These are phyloP conservation scores for Achlya flavicornis DNA, from an alignment of 2,888 invertebrate species.

Conservation along the genomic window DNA sequence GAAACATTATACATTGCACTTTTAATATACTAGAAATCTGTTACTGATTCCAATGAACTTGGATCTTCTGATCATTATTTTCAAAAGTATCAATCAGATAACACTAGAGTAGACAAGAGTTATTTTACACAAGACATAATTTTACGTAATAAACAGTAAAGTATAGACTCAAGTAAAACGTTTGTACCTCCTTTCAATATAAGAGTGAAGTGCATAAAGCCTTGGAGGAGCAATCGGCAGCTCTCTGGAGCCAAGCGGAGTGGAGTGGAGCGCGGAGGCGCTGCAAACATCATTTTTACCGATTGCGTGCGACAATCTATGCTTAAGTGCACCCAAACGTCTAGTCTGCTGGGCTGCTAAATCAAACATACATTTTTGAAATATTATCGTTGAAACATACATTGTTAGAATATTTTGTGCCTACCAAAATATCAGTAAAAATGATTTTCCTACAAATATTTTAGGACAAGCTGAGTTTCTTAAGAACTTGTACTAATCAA, in stretches of 20 bases:
- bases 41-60: no score
- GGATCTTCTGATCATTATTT: no score
- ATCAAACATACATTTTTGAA: neutral
- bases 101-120: no score
- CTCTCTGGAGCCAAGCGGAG: neutral
- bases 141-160: no score
- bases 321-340: slow-evolving; percentile 22
- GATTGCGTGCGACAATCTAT: slow-evolving; percentile 20
- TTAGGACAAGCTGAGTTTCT: no score
- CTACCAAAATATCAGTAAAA: neutral
- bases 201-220: slow-evolving; percentile 1
- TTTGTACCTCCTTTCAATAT: neutral
- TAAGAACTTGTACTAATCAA: neutral
- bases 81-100: no score
- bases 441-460: no score
- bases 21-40: no score
- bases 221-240: slow-evolving; percentile 10
- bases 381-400: no score
- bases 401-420: neutral
- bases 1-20: no score
- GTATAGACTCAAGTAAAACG: no score
- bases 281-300: slow-evolving; percentile 20
- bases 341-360: neutral
- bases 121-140: no score
- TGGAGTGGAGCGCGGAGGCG: slow-evolving; percentile 14